Evolutionary conservation across 2,113 vertebrate species (phyloP).

Genomic region (Ochotona curzoniae): DNA sequence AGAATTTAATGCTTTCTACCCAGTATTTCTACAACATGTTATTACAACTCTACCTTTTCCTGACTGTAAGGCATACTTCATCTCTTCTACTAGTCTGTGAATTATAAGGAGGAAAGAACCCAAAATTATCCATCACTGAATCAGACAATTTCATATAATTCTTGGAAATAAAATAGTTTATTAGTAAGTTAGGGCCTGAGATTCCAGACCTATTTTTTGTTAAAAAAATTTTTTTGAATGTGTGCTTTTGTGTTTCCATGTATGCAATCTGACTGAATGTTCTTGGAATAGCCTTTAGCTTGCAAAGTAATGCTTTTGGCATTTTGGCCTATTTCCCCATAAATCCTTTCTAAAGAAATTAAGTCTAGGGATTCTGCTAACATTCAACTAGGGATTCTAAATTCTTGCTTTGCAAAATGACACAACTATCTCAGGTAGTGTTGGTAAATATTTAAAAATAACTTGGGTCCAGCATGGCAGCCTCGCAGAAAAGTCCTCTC

Average conservation of each 20-base stretch:
- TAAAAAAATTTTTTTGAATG: too few relatives aligned
- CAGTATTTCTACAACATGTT: neutral
- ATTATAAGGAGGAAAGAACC: neutral
- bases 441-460: constrained; percentile 44
- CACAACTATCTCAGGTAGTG: neutral
- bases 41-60: neutral
- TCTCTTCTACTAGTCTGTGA: neutral
- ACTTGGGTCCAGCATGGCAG: neutral
- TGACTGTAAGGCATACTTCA: neutral
- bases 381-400: neutral
- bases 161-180: neutral
- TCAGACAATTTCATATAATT: neutral
- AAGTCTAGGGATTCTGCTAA: neutral
- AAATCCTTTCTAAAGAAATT: neutral
- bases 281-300: neutral
- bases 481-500: too few relatives aligned
- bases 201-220: too few relatives aligned
- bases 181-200: neutral
- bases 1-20: neutral
- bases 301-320: neutral
- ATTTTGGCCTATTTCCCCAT: neutral
- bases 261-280: neutral
- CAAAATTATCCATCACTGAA: neutral
- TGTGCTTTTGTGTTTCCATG: neutral
- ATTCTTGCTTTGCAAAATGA: constrained; percentile 13